Evolutionary conservation across 2,888 invertebrate species (phyloP), one percentile per base, ranked within the genome.

Genomic region (Prosapia bicincta): DNA sequence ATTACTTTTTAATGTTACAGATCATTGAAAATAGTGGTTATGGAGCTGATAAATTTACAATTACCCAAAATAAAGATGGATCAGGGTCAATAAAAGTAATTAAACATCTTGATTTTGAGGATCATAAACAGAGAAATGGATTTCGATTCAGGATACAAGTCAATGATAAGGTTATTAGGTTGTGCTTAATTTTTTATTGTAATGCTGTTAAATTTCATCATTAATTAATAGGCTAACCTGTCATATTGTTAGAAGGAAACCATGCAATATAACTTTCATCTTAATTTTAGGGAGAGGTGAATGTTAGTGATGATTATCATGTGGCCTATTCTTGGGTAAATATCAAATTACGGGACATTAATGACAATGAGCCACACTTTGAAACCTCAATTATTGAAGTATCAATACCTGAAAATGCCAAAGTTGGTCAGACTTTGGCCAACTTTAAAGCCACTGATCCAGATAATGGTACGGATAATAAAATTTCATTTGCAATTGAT

Each of bases 321-420:
- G 96, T 97, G 79, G 97, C 97, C 78, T 95, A 96, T 85, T 96
- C 97, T 0, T 96, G 95, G 94, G 96, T 97, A 76, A 93, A 94
- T 79, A 95, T 98, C 30, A 94, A 93, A 83, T 88, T 99, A 77
- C 90, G 95, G 78, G 98, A 99, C 85, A 95, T 95, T 81, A 98
- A 98, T 87, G 98, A 99, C 88, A 98, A 98, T 88, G 95, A 95
- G 84, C 98, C 98, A 3, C 93, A 93, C 83, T 97, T 96, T 84
- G 96, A 97, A 83, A 90, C 93, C 79, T 94, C 97, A 68, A 96
- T 96, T 84, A 95, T 97, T 81, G 96, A 95, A 86, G 93, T 93
- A 2, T 92, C 92, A 15, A 95, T 96, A 69, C 7, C 9, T 28
- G 74, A 74, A 20, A 69, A 97, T 84, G 95, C 96, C 0, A 92